These are phyloP conservation scores for Barypeithes pellucidus DNA, from an alignment of 2,888 invertebrate species.

Conservation along the genomic window DNA sequence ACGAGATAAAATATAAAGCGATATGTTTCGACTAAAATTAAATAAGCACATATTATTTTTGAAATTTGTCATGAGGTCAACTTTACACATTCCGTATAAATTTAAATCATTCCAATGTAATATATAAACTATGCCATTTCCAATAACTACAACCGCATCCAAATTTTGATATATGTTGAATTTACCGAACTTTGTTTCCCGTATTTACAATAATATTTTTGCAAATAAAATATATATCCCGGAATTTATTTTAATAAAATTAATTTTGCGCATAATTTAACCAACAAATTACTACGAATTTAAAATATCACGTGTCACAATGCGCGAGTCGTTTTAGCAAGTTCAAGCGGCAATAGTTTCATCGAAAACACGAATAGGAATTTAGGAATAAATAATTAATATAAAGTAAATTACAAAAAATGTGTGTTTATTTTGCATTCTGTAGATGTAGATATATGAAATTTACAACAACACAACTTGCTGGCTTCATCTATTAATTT, in stretches of 20 bases:
- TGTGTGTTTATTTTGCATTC: too few relatives aligned
- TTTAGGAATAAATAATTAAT: background rate
- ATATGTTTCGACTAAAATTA: too few relatives aligned
- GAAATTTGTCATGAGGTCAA: too few relatives aligned
- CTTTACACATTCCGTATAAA: background rate
- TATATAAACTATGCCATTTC: background rate
- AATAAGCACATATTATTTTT: too few relatives aligned
- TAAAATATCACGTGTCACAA: background rate
- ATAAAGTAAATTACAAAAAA: too few relatives aligned
- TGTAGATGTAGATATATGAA: too few relatives aligned
- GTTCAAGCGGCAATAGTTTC: background rate
- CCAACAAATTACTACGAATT: background rate
- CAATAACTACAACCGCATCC: background rate
- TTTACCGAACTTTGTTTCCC: background rate
- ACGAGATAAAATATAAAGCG: too few relatives aligned
- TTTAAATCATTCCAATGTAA: background rate
- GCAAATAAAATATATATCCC: background rate
- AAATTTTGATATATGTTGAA: background rate
- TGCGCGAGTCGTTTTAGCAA: background rate
- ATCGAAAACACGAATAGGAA: background rate
- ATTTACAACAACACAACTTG: too few relatives aligned
- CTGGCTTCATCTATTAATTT: too few relatives aligned
- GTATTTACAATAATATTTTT: background rate
- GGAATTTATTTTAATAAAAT: slow-evolving; percentile 5
- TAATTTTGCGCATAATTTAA: background rate